Evolutionary conservation across 92 coral and sea anemone species (phyloP).

Genomic region (Metridium senile): DNA sequence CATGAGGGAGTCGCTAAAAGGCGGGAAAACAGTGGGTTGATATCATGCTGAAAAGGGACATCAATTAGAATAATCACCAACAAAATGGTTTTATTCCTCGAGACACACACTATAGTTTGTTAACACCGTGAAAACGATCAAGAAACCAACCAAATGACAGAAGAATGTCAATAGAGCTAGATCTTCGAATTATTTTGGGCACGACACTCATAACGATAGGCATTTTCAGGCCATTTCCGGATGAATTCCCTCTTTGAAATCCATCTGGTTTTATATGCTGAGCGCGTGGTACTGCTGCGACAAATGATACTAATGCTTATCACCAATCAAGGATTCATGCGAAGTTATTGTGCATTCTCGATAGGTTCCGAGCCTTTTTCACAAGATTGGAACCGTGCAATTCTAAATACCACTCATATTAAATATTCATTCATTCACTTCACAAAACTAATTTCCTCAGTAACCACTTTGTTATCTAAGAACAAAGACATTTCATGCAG

Average conservation of each 20-base stretch:
- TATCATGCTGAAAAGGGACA: background rate
- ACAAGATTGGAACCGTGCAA: too few species aligned
- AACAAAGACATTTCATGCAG: background rate
- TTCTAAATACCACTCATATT: background rate
- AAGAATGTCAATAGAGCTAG: background rate
- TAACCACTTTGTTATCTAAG: background rate
- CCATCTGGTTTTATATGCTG: background rate
- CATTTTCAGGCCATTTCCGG: background rate
- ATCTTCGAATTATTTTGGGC: background rate
- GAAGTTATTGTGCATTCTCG: background rate
- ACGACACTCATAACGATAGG: background rate
- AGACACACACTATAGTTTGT: background rate
- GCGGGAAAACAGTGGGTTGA: background rate
- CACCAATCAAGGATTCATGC: background rate
- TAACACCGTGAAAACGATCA: background rate
- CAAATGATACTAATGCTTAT: background rate
- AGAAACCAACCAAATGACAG: background rate
- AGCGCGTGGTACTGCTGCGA: background rate
- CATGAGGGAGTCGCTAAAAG: background rate
- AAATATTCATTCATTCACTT: background rate
- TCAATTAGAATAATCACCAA: background rate
- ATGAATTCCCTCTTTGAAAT: background rate
- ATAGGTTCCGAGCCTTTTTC: background rate
- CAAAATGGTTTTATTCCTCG: background rate
- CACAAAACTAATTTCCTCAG: conserved; percentile 2